A percentile compares a stretch with the other conserved stretches of the same genome.
phyloP scores from a whole-genome alignment of 2,888 invertebrate species.

The Parnassius mnemosyne region DNA sequence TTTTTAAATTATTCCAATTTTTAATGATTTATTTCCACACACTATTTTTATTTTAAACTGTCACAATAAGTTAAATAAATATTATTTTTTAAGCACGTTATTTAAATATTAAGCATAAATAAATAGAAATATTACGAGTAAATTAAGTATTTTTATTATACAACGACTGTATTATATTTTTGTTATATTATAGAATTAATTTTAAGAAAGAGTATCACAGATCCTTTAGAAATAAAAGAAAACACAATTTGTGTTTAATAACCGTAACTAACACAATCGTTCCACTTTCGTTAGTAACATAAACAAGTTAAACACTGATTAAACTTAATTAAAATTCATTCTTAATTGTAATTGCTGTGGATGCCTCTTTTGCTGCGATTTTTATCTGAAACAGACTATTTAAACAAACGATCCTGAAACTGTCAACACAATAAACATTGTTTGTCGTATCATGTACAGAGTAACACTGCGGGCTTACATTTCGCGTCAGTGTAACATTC shows the following conservation, averaged over 20 bases:
- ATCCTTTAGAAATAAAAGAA: neutral
- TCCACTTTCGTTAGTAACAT: neutral
- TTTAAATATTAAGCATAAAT: no score
- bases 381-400: neutral
- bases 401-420: constrained; percentile 4
- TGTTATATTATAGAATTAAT: no score
- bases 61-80: no score
- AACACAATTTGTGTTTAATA: constrained; percentile 6
- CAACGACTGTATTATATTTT: no score
- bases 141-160: no score
- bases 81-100: no score
- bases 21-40: no score
- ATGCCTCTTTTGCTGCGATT: neutral
- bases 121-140: no score
- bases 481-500: constrained; percentile 21
- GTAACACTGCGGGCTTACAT: constrained; percentile 18
- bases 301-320: constrained; percentile 6
- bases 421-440: constrained; percentile 6
- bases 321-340: neutral
- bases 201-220: neutral
- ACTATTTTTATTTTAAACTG: no score
- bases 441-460: constrained; percentile 15
- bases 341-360: neutral
- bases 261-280: constrained; percentile 14
- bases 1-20: no score